Evolutionary conservation across 2,797 vertebrate genomes (phyloP).

Genomic region (Sebastes taczanowskii): DNA sequence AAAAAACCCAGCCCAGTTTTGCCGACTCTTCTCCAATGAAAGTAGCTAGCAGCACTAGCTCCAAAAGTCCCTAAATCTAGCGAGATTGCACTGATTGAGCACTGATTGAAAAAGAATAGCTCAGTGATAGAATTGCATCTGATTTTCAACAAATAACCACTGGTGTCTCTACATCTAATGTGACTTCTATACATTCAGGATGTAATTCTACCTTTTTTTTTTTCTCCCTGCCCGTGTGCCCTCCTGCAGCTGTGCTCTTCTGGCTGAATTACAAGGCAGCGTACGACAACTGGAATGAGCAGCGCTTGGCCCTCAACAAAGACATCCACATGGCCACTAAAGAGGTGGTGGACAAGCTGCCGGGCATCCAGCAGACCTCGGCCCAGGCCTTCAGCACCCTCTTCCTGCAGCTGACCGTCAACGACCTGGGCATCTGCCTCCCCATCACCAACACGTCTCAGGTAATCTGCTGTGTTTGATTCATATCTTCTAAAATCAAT

Average conservation of each 20-base stretch:
- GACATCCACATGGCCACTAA: constrained; percentile 99
- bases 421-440: constrained; percentile 97
- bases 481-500: not conserved
- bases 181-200: not conserved
- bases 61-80: too few species aligned
- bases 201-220: not conserved
- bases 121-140: not conserved
- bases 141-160: not conserved
- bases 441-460: constrained; percentile 90
- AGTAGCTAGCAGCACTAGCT: too few species aligned
- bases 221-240: not conserved
- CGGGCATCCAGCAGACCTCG: constrained; percentile 97
- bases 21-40: too few species aligned
- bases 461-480: constrained; percentile 53
- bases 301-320: constrained; percentile 95
- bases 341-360: constrained; percentile 98
- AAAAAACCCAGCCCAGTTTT: too few species aligned
- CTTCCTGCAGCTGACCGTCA: constrained; percentile 97
- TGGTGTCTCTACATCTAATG: not conserved
- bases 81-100: too few species aligned
- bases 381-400: constrained; percentile 98
- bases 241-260: constrained; percentile 92
- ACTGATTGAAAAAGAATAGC: not conserved
- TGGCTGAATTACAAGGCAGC: constrained; percentile 99
- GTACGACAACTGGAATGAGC: constrained; percentile 99